These are phyloP conservation scores for Carabus problematicus DNA, from an alignment of 2,888 invertebrate genomes.

Conservation along the genomic window DNA sequence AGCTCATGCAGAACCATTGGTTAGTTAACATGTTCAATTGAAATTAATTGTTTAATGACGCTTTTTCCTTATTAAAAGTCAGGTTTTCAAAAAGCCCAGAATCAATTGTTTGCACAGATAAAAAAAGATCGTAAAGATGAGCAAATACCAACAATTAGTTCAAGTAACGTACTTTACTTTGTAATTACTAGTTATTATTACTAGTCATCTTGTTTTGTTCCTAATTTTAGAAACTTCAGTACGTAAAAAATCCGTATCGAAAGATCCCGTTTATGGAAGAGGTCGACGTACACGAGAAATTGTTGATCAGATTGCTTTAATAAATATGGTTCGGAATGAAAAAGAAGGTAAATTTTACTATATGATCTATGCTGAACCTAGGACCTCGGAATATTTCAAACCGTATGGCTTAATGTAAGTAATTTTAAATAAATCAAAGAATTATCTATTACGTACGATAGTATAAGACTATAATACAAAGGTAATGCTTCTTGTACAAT, in stretches of 20 bases:
- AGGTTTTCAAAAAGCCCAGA: constrained; percentile 62
- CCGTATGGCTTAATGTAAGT: constrained; percentile 77
- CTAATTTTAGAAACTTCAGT: no score
- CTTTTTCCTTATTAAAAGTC: constrained; percentile 57
- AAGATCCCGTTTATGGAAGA: no score
- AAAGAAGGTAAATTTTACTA: constrained; percentile 76
- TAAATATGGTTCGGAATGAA: constrained; percentile 63
- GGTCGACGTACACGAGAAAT: constrained; percentile 48
- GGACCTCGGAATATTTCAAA: constrained; percentile 74
- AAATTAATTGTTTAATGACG: constrained; percentile 2
- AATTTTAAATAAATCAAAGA: no score
- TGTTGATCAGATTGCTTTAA: constrained; percentile 59
- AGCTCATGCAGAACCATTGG: constrained; percentile 67
- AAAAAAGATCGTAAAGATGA: background rate
- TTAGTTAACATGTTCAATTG: constrained; percentile 51
- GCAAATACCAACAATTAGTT: no score
- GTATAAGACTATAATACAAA: no score
- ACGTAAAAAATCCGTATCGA: no score
- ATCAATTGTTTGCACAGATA: constrained; percentile 55
- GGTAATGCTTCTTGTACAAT: background rate
- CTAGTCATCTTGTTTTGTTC: no score
- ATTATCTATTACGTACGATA: no score
- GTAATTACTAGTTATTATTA: no score
- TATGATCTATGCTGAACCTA: constrained; percentile 76
- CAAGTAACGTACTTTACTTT: no score